A percentile compares a stretch with the other conserved stretches of the same genome.
These are phyloP conservation scores for Strigamia transsilvanica DNA, from an alignment of 2,888 invertebrate species.

Conservation along the genomic window DNA sequence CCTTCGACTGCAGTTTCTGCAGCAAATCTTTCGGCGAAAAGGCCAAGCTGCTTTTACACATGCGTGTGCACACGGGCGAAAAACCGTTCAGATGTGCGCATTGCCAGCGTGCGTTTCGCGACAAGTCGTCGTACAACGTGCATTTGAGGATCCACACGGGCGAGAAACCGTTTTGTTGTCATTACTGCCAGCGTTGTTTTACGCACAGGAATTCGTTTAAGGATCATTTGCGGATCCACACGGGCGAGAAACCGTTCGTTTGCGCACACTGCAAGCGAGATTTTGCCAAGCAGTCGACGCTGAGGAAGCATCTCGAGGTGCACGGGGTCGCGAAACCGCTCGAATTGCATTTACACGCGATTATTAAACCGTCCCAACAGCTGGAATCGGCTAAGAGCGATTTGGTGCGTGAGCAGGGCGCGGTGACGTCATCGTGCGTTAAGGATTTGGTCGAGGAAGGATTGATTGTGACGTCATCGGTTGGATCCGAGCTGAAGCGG, in stretches of 20 bases:
- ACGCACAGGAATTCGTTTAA: constrained; percentile 52
- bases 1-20: constrained; percentile 41
- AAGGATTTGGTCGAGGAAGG: background rate
- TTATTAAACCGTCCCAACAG: constrained; percentile 50
- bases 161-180: constrained; percentile 53
- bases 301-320: constrained; percentile 52
- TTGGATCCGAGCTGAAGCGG: too few relatives aligned
- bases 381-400: background rate
- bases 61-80: constrained; percentile 55
- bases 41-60: constrained; percentile 50
- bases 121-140: constrained; percentile 54
- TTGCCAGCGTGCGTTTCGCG: constrained; percentile 51
- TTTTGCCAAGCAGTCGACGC: constrained; percentile 53
- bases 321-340: constrained; percentile 51
- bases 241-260: constrained; percentile 50
- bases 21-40: constrained; percentile 52
- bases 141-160: constrained; percentile 55
- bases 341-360: constrained; percentile 49
- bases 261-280: constrained; percentile 48
- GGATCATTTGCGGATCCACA: constrained; percentile 50
- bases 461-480: background rate
- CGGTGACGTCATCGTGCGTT: background rate
- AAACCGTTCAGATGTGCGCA: constrained; percentile 53
- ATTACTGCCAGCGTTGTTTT: constrained; percentile 52
- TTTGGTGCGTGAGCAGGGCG: background rate